phyloP scores from a whole-genome alignment of 2,113 vertebrate genomes.

The Podiceps cristatus region DNA sequence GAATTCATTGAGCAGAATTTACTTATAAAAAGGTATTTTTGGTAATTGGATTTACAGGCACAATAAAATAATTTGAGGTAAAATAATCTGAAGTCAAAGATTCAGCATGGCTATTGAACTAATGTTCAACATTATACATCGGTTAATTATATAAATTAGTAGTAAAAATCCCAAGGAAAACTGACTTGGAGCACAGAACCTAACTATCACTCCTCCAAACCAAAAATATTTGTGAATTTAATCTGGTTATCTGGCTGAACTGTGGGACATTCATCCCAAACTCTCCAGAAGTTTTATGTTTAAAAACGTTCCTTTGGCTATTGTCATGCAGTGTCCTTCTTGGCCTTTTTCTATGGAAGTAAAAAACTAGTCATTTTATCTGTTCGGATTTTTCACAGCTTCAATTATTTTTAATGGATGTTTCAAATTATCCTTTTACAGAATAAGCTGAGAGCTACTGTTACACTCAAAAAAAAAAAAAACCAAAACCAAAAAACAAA shows the following conservation, averaged over 20 bases:
- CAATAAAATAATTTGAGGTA: background rate
- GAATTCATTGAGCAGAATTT: background rate
- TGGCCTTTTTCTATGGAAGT: background rate
- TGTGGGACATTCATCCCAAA: background rate
- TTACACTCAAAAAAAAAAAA: background rate
- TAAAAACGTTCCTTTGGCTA: background rate
- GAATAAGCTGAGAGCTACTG: background rate
- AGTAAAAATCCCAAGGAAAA: background rate
- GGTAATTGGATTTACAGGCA: background rate
- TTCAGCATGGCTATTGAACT: background rate
- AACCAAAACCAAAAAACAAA: no score
- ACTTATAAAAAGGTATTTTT: background rate
- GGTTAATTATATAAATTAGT: background rate
- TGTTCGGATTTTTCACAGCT: background rate
- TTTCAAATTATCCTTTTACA: background rate
- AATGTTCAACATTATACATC: background rate
- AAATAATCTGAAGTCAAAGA: background rate
- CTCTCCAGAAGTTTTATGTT: fast-evolving
- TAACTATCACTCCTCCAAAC: background rate
- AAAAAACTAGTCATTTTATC: background rate
- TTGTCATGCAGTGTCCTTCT: background rate
- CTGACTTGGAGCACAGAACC: background rate
- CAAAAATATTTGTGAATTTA: background rate
- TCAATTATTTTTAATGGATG: constrained; percentile 11
- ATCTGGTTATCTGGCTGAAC: background rate